phyloP scores from a whole-genome alignment of 2,797 vertebrate species.

The Psittacula echo region DNA sequence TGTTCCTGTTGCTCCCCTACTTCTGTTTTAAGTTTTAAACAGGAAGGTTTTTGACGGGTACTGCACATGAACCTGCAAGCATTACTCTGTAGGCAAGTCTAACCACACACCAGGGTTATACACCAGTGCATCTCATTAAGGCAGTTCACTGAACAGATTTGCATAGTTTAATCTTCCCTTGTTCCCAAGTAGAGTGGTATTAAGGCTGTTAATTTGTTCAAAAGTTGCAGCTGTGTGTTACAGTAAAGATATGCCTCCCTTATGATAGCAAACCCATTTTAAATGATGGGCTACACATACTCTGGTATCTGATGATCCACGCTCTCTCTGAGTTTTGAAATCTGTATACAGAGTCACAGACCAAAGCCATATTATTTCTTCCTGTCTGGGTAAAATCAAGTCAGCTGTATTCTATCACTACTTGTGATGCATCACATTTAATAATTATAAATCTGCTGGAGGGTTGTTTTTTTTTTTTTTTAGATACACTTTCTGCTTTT shows the following conservation, averaged over 20 bases:
- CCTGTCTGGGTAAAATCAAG: not conserved
- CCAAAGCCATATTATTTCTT: not conserved
- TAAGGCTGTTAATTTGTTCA: not conserved
- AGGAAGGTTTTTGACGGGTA: not conserved
- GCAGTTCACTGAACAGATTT: not conserved
- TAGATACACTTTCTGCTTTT: constrained; percentile 15
- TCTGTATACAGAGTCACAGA: not conserved
- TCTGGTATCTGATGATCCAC: not conserved
- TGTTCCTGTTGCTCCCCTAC: not conserved
- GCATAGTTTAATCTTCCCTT: not conserved
- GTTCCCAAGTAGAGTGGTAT: not conserved
- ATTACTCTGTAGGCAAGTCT: not conserved
- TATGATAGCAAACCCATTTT: not conserved
- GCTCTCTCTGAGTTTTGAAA: not conserved
- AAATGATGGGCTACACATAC: not conserved
- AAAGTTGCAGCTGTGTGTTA: not conserved
- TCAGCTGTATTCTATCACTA: constrained; percentile 12
- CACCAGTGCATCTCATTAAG: not conserved
- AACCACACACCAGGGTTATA: not conserved
- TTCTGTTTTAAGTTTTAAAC: not conserved
- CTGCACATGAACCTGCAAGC: not conserved
- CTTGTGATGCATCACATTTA: not conserved
- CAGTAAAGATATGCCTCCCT: not conserved
- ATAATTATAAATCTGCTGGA: constrained; percentile 43
- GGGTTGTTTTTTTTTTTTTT: not conserved